A percentile compares a stretch with the other conserved stretches of the same genome.
Evolutionary conservation across 2,113 vertebrate genomes (phyloP).

Genomic region (Urocitellus parryii): DNA sequence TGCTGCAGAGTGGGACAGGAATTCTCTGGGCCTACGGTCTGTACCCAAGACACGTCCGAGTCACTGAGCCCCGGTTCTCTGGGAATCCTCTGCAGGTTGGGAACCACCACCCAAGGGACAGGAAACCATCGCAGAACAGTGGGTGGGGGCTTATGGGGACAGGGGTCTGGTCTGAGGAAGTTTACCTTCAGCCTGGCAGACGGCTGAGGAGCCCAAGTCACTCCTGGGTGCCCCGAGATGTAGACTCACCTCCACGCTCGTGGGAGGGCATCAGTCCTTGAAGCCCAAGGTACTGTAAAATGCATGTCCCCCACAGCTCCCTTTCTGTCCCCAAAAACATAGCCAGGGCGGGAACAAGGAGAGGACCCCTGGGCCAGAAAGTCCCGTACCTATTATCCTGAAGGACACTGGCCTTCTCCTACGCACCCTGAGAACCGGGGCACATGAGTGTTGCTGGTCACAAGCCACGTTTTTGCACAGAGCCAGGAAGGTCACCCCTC

Average conservation of each 20-base stretch:
- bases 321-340: no score
- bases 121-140: neutral
- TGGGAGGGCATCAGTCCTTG: no score
- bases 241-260: fast-evolving
- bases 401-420: no score
- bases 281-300: no score
- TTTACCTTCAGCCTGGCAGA: neutral
- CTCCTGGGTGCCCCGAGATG: fast-evolving
- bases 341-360: no score
- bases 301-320: no score
- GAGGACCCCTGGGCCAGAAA: no score
- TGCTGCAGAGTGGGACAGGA: fast-evolving
- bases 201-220: neutral
- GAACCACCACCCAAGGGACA: neutral
- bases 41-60: fast-evolving
- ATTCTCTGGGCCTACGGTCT: neutral
- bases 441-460: no score
- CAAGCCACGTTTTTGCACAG: no score
- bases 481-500: no score
- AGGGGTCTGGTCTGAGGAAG: neutral
- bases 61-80: neutral
- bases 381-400: no score
- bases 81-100: fast-evolving
- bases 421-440: no score
- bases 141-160: neutral